Evolutionary conservation across 2,113 vertebrate genomes (phyloP), one percentile per base, ranked within the genome.

Genomic region (Ellobius talpinus): DNA sequence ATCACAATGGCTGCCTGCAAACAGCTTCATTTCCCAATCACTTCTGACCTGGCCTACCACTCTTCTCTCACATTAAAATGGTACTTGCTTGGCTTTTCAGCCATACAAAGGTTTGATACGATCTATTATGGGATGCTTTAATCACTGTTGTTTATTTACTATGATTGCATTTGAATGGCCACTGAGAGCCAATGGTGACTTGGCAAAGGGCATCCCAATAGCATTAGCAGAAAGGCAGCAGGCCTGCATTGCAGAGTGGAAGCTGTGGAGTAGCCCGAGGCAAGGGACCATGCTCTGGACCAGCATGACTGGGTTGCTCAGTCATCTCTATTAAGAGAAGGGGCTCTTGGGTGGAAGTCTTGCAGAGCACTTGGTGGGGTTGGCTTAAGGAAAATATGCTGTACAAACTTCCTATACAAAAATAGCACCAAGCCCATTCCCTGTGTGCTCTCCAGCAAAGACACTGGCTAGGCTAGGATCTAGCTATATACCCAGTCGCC

Each of bases 81-180:
- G 26, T 47, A 50, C 84, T 96, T 87, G 29, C 31, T 97, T 90
- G 66, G n/a, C 50, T 94, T 94, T 95, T 87, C 36, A 93, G 91
- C 19, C 89, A 50, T n/a, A 72, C 87, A 73, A 89, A 89, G 86
- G 26, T 77, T 97, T 97, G 94, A 89, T 95, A 65, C 55, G 29
- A 96, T 92, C 95, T 95, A 58, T 96, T 94, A 85, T 39, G 68
- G 36, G 74, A n/a, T 88, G 58, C 61, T 92, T 96, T 97, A 94
- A 97, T 93, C 93, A 91, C 45, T 76, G 65, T 89, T 74, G 77
- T 94, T 95, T 97, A 87, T 92, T 97, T 97, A 93, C 94, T 76
- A 91, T 88, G 78, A 90, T 82, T 95, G 86, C 26, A 73, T 96
- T 89, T 87, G 68, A 92, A 81, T 89, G 91, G 77, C 68, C 55